These are phyloP conservation scores for Galerucella calmariensis DNA, from an alignment of 2,888 invertebrate genomes.

Conservation along the genomic window DNA sequence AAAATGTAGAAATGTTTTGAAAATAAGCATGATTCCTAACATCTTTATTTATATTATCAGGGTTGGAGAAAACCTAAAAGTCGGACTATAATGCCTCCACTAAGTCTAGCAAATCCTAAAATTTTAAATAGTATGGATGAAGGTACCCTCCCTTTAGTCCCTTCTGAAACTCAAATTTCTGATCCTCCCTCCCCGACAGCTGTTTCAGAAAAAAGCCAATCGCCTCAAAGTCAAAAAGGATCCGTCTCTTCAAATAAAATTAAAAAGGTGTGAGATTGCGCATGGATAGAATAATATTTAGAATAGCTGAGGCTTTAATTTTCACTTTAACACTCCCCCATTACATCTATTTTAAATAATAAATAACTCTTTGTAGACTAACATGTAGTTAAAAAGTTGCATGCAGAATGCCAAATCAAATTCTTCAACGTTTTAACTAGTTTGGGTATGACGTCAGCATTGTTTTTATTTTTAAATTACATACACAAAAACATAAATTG, in stretches of 20 bases:
- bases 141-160: slow-evolving; percentile 62
- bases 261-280: slow-evolving; percentile 65
- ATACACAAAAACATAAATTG: neutral
- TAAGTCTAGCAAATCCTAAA: slow-evolving; percentile 68
- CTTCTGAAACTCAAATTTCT: slow-evolving; percentile 61
- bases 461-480: neutral
- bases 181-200: slow-evolving; percentile 66
- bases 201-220: slow-evolving; percentile 68
- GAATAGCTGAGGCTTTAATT: slow-evolving; percentile 46
- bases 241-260: slow-evolving; percentile 67
- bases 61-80: slow-evolving; percentile 84
- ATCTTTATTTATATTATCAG: slow-evolving; percentile 65
- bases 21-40: slow-evolving; percentile 50
- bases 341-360: slow-evolving; percentile 19
- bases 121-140: slow-evolving; percentile 64
- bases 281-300: slow-evolving; percentile 51
- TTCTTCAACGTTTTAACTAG: slow-evolving; percentile 35
- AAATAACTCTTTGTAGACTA: slow-evolving; percentile 30
- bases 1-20: slow-evolving; percentile 10
- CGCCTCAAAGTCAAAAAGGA: slow-evolving; percentile 67
- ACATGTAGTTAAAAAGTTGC: slow-evolving; percentile 37
- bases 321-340: slow-evolving; percentile 30
- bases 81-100: slow-evolving; percentile 78
- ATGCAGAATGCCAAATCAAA: slow-evolving; percentile 40
- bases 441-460: slow-evolving; percentile 36